Conservation (phyloP, 2,113 vertebrate species). For the Scytalopus superciliaris region DNA sequence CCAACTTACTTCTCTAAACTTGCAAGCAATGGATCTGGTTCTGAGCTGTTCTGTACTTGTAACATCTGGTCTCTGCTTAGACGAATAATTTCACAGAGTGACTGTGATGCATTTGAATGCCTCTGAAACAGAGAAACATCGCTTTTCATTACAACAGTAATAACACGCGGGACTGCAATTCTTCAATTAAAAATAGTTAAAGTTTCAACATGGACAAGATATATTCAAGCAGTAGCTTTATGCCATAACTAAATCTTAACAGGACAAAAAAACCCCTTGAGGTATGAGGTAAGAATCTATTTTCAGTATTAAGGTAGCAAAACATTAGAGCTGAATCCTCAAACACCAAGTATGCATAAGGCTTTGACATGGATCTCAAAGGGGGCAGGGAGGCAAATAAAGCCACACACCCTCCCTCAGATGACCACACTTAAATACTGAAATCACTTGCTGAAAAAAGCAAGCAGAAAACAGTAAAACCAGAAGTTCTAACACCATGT, state of each 20-base stretch:
- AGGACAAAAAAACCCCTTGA: not conserved
- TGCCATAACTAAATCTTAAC: not conserved
- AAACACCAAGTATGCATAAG: not conserved
- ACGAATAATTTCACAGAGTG: conserved; percentile 97
- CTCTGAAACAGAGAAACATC: conserved; percentile 75
- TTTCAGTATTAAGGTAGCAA: not conserved
- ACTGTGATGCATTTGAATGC: conserved; percentile 98
- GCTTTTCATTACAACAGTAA: not conserved
- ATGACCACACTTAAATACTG: not conserved
- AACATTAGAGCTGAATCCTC: not conserved
- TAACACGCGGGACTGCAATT: not conserved
- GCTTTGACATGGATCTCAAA: not conserved
- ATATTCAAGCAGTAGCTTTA: not conserved
- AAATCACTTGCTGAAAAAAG: not conserved
- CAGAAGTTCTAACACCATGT: not conserved
- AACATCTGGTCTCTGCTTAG: conserved; percentile 99
- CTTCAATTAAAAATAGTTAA: not conserved
- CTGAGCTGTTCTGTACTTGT: conserved; percentile 92
- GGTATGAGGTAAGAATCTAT: not conserved
- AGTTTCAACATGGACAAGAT: not conserved
- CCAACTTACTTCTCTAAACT: conserved; percentile 93
- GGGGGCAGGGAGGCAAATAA: not conserved
- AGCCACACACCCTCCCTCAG: not conserved
- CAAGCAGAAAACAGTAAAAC: not conserved
- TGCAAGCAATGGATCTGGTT: conserved; percentile 93